These are phyloP conservation scores for Lasioglossum malachurum DNA, from an alignment of 2,888 invertebrate genomes.

Conservation along the genomic window DNA sequence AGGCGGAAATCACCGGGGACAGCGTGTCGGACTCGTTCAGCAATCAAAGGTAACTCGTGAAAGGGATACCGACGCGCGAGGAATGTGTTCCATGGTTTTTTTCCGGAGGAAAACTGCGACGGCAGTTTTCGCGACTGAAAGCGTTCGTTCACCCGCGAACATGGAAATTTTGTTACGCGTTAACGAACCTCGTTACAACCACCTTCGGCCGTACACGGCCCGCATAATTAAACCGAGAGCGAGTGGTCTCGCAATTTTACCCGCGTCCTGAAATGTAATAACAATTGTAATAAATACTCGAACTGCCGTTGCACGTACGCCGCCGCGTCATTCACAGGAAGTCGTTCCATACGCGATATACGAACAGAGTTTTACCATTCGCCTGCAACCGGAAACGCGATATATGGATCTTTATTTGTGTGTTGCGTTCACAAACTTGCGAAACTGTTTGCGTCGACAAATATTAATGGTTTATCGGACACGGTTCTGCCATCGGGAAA, in stretches of 20 bases:
- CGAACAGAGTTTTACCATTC: neutral
- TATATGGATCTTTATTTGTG: neutral
- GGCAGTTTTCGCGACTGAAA: neutral
- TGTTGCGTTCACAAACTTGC: neutral
- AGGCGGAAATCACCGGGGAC: constrained; percentile 56
- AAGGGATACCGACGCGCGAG: neutral
- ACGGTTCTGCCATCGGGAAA: neutral
- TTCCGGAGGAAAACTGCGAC: neutral
- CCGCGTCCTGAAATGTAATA: neutral
- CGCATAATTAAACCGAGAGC: neutral
- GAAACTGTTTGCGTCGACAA: neutral
- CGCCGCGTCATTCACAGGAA: neutral
- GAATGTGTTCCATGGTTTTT: neutral
- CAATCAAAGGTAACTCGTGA: constrained; percentile 72
- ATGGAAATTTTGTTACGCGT: neutral
- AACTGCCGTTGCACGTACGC: neutral
- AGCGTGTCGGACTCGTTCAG: constrained; percentile 71
- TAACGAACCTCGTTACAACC: neutral
- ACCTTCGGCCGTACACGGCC: neutral
- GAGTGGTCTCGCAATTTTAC: neutral
- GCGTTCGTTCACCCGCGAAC: neutral
- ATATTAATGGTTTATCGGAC: neutral
- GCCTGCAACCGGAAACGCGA: neutral
- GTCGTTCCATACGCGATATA: neutral
- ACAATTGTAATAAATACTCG: neutral